Conservation (phyloP, 1,140 invertebrate species). For the Bilobella aurantiaca region DNA sequence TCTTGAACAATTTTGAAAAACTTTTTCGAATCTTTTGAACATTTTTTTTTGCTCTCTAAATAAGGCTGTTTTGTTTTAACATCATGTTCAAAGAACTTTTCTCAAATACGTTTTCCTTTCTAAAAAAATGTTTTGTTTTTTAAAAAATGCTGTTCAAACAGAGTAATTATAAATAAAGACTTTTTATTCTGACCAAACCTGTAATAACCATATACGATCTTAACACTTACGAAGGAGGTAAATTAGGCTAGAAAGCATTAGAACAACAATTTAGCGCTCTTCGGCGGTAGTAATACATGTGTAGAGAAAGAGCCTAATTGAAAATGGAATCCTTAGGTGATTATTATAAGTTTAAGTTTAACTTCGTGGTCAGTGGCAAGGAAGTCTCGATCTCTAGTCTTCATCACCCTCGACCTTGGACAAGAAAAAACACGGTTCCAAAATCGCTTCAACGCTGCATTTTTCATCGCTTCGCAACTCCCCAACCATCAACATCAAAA, state of each 20-base stretch:
- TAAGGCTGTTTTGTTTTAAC: too few relatives aligned
- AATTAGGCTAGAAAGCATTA: neutral
- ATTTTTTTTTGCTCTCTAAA: too few relatives aligned
- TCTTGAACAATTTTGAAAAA: too few relatives aligned
- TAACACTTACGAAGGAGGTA: neutral
- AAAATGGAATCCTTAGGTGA: constrained; percentile 1
- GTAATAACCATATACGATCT: neutral
- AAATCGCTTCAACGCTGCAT: neutral
- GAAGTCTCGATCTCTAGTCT: neutral
- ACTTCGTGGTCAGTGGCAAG: neutral
- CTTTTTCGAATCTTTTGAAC: too few relatives aligned
- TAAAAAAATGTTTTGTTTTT: too few relatives aligned
- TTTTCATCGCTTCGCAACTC: neutral
- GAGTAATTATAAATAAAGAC: neutral
- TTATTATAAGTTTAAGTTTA: neutral
- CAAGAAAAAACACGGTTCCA: neutral
- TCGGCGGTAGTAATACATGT: too few relatives aligned
- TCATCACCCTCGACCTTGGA: neutral
- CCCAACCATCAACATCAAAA: neutral
- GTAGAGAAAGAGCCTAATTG: constrained; percentile 3
- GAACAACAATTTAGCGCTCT: neutral
- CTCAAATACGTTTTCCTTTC: too few relatives aligned
- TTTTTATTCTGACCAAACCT: constrained; percentile 5
- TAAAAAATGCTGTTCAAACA: neutral
- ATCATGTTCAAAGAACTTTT: too few relatives aligned